Conservation (phyloP, 2,797 vertebrate species). For the Phrynocephalus forsythii region DNA sequence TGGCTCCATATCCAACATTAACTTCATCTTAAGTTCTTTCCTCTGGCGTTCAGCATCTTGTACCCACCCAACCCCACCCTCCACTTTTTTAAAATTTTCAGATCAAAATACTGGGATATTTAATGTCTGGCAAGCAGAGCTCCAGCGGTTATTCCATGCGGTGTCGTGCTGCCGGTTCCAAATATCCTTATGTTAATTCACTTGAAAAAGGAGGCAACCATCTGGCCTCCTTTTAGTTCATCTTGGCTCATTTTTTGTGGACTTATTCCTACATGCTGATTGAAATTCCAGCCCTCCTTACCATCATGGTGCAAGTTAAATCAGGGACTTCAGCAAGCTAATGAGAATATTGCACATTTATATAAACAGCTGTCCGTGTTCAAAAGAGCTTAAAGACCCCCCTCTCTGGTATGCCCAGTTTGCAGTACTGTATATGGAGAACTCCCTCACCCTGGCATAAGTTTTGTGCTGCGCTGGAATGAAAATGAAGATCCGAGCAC, state of each 20-base stretch:
- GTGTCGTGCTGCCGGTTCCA: conserved; percentile 1
- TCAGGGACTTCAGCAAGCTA: not conserved
- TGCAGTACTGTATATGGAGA: not conserved
- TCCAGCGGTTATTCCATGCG: not conserved
- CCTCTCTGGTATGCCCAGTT: not conserved
- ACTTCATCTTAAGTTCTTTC: conserved; percentile 31
- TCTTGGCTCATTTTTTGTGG: not conserved
- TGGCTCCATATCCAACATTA: not conserved
- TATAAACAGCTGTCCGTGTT: not conserved
- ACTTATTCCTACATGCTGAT: not conserved
- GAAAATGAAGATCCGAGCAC: too few species aligned
- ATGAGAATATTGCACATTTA: not conserved
- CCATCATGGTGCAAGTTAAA: not conserved
- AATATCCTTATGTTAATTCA: not conserved
- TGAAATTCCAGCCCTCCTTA: conserved; percentile 7
- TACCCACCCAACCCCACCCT: not conserved
- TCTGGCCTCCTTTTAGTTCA: not conserved
- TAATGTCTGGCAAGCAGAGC: not conserved
- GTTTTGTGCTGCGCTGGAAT: not conserved
- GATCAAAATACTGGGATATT: not conserved
- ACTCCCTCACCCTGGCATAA: not conserved
- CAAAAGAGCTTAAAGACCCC: not conserved
- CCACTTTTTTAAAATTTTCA: not conserved
- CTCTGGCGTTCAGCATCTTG: conserved; percentile 6
- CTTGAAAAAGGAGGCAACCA: conserved; percentile 6